A percentile compares a stretch with the other conserved stretches of the same genome.
Conservation (phyloP, 2,113 vertebrate genomes). For the Mesoclemmys tuberculata region DNA sequence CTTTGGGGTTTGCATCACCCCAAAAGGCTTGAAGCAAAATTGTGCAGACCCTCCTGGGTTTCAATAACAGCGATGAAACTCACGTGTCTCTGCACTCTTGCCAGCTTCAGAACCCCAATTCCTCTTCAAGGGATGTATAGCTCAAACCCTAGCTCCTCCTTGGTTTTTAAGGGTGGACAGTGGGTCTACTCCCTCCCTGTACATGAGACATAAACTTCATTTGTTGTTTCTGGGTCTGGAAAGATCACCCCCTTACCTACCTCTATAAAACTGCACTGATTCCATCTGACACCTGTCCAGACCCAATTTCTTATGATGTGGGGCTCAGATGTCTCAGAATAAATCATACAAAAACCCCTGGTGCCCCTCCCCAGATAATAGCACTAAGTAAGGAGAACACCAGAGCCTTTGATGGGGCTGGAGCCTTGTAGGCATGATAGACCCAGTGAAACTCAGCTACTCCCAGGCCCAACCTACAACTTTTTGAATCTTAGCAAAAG, state of each 20-base stretch:
- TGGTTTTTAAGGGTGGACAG: background rate
- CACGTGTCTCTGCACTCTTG: background rate
- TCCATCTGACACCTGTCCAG: background rate
- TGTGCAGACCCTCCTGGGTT: background rate
- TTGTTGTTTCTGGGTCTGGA: too few relatives aligned
- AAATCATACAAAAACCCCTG: background rate
- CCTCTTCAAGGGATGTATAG: background rate
- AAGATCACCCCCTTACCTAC: background rate
- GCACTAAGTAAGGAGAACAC: background rate
- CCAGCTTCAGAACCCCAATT: background rate
- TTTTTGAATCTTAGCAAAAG: constrained; percentile 1
- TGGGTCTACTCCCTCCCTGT: background rate
- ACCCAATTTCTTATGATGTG: background rate
- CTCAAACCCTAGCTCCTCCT: background rate
- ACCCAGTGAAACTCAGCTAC: background rate
- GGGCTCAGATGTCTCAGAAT: background rate
- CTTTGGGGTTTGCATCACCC: background rate
- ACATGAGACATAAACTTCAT: too few relatives aligned
- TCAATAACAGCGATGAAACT: background rate
- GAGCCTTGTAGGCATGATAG: background rate
- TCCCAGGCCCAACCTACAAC: background rate
- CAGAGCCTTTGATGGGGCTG: background rate
- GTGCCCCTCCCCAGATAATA: background rate
- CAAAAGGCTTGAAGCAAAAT: background rate
- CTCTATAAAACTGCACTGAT: background rate